These are phyloP conservation scores for Cervus canadensis DNA, from an alignment of 2,113 vertebrate species.

Conservation along the genomic window DNA sequence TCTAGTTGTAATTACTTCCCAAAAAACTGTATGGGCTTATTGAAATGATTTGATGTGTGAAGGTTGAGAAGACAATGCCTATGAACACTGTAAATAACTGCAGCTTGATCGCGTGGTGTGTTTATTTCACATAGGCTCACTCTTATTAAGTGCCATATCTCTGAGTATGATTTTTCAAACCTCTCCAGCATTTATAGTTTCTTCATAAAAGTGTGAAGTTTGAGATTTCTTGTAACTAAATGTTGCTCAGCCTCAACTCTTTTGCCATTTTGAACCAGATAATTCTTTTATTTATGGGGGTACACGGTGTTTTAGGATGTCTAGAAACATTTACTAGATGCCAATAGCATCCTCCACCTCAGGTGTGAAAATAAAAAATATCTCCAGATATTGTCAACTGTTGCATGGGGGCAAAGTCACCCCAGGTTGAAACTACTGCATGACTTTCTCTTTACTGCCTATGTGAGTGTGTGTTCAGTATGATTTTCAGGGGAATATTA, in stretches of 20 bases:
- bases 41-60: conserved; percentile 74
- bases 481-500: neutral
- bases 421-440: neutral
- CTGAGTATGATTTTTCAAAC: neutral
- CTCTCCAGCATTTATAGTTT: neutral
- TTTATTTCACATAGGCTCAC: conserved; percentile 21
- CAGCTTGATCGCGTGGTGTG: neutral
- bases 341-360: neutral
- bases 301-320: neutral
- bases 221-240: neutral
- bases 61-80: conserved; percentile 65
- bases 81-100: conserved; percentile 30
- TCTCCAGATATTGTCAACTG: neutral
- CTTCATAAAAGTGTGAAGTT: neutral
- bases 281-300: neutral
- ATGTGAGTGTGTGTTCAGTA: neutral
- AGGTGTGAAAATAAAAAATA: neutral
- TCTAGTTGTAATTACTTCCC: conserved; percentile 68
- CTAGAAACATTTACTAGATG: neutral
- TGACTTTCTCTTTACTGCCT: neutral
- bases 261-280: neutral
- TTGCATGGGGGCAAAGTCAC: neutral
- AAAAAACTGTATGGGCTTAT: conserved; percentile 43
- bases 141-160: neutral
- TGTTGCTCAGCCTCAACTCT: neutral